These are phyloP conservation scores for Benitochromis conjunctus DNA, from an alignment of 2,113 vertebrate genomes.

Conservation along the genomic window DNA sequence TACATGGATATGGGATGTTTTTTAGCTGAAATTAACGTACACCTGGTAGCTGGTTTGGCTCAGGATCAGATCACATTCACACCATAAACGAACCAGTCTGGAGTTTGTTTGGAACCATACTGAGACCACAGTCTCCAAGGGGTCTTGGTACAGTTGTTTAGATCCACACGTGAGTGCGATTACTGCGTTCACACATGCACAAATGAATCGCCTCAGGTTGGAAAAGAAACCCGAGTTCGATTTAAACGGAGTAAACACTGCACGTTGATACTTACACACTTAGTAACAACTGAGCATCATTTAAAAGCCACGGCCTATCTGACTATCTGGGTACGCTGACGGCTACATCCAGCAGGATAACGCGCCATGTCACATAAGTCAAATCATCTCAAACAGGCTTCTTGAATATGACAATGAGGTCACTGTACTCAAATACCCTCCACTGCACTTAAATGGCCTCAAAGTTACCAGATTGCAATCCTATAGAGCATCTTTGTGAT, in stretches of 20 bases:
- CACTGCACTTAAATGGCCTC: neutral
- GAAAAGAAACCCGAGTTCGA: neutral
- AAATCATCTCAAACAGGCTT: neutral
- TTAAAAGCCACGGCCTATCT: rapidly evolving
- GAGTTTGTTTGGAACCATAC: too few species aligned
- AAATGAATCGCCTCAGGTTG: neutral
- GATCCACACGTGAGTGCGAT: neutral
- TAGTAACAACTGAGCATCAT: neutral
- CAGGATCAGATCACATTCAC: too few species aligned
- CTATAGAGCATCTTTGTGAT: neutral
- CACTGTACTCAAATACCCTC: neutral
- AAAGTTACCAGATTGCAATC: neutral
- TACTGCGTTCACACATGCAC: neutral
- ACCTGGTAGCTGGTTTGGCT: too few species aligned
- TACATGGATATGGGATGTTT: too few species aligned
- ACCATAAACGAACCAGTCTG: too few species aligned
- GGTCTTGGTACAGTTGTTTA: too few species aligned
- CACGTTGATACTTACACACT: neutral
- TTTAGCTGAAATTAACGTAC: too few species aligned
- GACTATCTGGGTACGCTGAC: neutral
- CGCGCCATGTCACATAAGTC: rapidly evolving
- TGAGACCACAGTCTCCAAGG: too few species aligned
- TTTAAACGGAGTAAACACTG: neutral
- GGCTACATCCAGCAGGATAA: neutral
- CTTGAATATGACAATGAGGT: neutral